Base-by-base conservation (phyloP, 2,797 vertebrate genomes). In the Rhadinocentrus ornatus region DNA sequence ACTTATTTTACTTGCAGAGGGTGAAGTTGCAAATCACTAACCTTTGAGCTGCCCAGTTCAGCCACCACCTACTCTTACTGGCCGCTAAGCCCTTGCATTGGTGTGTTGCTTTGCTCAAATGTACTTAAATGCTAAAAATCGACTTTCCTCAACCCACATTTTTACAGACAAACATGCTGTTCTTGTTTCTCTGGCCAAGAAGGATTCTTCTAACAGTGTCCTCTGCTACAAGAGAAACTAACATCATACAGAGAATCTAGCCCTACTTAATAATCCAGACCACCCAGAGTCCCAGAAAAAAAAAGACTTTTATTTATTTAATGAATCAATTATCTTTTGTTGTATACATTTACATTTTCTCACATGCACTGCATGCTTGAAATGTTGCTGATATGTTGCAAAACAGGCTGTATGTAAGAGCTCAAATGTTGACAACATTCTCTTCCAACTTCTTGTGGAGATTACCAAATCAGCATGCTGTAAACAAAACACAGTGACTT, bases 91-190 rank as follows among this genome's bases (percentile, higher is more conserved):
- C 44, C 37, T 63, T 55, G n/a, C 53, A 53, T 2, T 71, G 34
- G 7, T 35, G 56, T 3, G 6, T 26, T 44, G n/a, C 27, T 44
- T 66, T 46, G 62, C 65, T 72, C 62, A 80, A 27, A 78, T 22
- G 46, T 39, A 54, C 65, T 77, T 69, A 31, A 65, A 62, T 66
- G 32, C 10, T 71, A 78, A 74, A 62, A 76, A 53, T 62, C 74
- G 46, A 53, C 31, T 60, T 67, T 65, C 15, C 50, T 15, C 26
- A 11, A 6, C 4, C 18, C 2, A 74, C 66, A 57, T 76, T 75
- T 54, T 57, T 27, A 24, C 26, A 59, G 34, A 9, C 24, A 34
- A 62, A 10, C 11, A n/a, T 11, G 48, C 4, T 22, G 22, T 26
- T 52, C 11, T 52, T 52, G 24, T 72, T 41, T 18, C 39, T 39